Evolutionary conservation across 1,140 invertebrate genomes (phyloP).

Genomic region (Bursaphelenchus mucronatus): DNA sequence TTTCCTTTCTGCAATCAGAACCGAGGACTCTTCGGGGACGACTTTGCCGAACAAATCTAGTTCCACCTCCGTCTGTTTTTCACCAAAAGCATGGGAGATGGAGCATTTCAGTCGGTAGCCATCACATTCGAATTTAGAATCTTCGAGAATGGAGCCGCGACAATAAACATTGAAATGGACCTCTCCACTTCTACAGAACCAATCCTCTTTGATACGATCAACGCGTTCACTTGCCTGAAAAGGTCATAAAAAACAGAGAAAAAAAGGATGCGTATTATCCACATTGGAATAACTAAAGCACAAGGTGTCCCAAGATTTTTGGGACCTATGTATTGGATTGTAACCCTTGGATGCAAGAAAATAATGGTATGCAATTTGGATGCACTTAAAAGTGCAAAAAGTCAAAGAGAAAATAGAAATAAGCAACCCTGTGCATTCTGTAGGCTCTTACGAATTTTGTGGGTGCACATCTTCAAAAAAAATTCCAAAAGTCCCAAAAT

Average conservation of each 20-base stretch:
- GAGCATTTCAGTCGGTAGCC: conserved; percentile 74
- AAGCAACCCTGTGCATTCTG: too few species aligned
- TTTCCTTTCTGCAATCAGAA: conserved; percentile 82
- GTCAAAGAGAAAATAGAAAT: too few species aligned
- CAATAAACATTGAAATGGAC: conserved; percentile 54
- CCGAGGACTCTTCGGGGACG: conserved; percentile 67
- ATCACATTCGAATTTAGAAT: conserved; percentile 75
- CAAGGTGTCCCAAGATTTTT: too few species aligned
- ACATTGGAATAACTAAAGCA: too few species aligned
- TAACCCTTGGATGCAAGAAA: too few species aligned
- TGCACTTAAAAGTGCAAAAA: too few species aligned
- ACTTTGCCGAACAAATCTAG: conserved; percentile 78
- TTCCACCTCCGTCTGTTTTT: conserved; percentile 74
- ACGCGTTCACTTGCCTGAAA: conserved; percentile 34
- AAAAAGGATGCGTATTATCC: conserved; percentile 33
- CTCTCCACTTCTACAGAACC: conserved; percentile 45
- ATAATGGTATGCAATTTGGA: too few species aligned
- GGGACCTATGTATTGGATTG: too few species aligned
- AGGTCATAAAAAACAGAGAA: conserved; percentile 53
- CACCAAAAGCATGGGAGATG: conserved; percentile 75
- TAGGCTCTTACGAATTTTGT: too few species aligned
- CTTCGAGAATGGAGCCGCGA: conserved; percentile 75
- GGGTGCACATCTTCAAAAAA: too few species aligned
- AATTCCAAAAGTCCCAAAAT: too few species aligned
- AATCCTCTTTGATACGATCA: conserved; percentile 51